phyloP scores from a whole-genome alignment of 2,888 invertebrate species.

The Apodemia zela region DNA sequence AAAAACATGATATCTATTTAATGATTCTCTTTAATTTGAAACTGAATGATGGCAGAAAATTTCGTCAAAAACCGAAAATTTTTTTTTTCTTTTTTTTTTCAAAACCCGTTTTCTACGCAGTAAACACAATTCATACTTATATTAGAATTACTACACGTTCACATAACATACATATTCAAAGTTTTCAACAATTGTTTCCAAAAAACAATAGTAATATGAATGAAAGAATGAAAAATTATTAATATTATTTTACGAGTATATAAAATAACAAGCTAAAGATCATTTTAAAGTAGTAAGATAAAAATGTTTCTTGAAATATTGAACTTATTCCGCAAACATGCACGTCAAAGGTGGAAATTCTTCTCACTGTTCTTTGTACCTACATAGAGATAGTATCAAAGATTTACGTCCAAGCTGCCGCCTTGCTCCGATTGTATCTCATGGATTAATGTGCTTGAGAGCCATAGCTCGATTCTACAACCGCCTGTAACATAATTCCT shows the following conservation, averaged over 20 bases:
- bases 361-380: conserved; percentile 40
- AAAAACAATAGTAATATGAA: too few relatives aligned
- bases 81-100: too few relatives aligned
- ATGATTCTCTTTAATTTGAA: too few relatives aligned
- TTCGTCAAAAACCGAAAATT: too few relatives aligned
- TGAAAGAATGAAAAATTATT: not conserved
- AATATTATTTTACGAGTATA: not conserved
- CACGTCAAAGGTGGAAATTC: conserved; percentile 39
- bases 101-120: too few relatives aligned
- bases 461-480: conserved; percentile 42
- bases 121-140: too few relatives aligned
- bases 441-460: conserved; percentile 65
- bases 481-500: conserved; percentile 51
- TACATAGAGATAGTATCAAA: conserved; percentile 69
- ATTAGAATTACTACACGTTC: too few relatives aligned
- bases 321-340: conserved; percentile 30
- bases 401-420: conserved; percentile 54
- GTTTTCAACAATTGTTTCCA: too few relatives aligned
- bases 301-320: conserved; percentile 5
- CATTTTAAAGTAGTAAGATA: not conserved
- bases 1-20: too few relatives aligned
- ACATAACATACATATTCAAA: too few relatives aligned
- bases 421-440: conserved; percentile 62
- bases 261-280: not conserved
- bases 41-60: too few relatives aligned